These are phyloP conservation scores for Caenorhabditis inopinata DNA, from an alignment of 1,140 invertebrate species.

Conservation along the genomic window DNA sequence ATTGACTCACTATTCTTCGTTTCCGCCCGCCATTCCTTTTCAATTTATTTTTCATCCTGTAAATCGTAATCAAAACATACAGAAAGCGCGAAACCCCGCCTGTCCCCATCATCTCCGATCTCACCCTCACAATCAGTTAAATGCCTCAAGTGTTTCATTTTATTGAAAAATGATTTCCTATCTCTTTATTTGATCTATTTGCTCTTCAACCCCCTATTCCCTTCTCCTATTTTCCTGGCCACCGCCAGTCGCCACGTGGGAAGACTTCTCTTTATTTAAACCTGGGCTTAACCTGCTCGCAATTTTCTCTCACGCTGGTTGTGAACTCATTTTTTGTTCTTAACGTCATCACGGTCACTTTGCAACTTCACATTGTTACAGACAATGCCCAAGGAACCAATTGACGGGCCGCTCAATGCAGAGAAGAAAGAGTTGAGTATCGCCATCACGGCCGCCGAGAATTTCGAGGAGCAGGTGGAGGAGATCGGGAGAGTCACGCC, in stretches of 20 bases:
- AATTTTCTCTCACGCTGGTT: too few species aligned
- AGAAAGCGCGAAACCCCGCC: background rate
- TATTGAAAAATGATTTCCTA: background rate
- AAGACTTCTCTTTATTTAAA: slow-evolving; percentile 10
- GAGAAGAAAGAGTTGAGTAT: background rate
- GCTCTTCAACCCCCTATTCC: background rate
- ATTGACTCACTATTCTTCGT: background rate
- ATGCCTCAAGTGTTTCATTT: slow-evolving; percentile 11
- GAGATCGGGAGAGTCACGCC: slow-evolving; percentile 5
- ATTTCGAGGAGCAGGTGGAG: slow-evolving; percentile 1
- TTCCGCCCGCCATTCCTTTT: background rate
- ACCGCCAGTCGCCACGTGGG: background rate
- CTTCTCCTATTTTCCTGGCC: too few species aligned
- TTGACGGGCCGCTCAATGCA: background rate
- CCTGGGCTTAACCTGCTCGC: background rate
- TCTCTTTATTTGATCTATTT: slow-evolving; percentile 10
- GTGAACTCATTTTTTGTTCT: too few species aligned
- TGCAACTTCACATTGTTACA: background rate
- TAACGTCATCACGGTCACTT: too few species aligned
- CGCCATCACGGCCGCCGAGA: slow-evolving; percentile 2
- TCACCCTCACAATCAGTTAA: background rate
- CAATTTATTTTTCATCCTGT: background rate
- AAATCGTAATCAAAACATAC: slow-evolving; percentile 27
- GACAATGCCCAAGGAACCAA: slow-evolving; percentile 4
- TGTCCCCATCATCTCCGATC: background rate